These are phyloP conservation scores for Chionodraco myersi DNA, from an alignment of 2,113 vertebrate genomes.

Conservation along the genomic window DNA sequence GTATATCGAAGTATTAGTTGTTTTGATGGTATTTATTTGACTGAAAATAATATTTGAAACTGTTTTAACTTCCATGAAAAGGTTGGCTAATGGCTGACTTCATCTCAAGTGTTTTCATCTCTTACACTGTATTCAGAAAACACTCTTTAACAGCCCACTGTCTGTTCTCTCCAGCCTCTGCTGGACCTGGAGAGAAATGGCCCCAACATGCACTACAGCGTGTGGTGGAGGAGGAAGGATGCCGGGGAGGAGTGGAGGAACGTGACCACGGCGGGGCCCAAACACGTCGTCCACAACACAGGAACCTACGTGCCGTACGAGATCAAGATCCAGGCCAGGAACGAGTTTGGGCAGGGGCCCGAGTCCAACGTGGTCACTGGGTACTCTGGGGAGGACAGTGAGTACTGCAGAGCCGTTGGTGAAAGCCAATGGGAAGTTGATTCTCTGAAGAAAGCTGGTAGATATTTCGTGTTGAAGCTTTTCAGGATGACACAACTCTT, in stretches of 20 bases:
- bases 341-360: conserved; percentile 90
- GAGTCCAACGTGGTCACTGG: conserved; percentile 90
- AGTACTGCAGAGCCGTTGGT: conserved; percentile 64
- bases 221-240: conserved; percentile 90
- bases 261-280: conserved; percentile 79
- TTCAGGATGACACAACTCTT: not conserved
- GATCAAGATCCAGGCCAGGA: conserved; percentile 93
- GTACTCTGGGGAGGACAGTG: conserved; percentile 96
- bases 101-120: not conserved
- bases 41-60: not conserved
- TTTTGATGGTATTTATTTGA: not conserved
- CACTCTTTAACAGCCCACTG: not conserved
- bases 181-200: conserved; percentile 90
- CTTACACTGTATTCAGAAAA: not conserved
- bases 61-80: too few relatives aligned
- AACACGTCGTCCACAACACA: conserved; percentile 87
- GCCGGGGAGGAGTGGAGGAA: conserved; percentile 88
- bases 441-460: not conserved
- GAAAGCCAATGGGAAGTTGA: not conserved
- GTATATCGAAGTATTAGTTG: not conserved
- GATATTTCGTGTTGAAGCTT: not conserved
- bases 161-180: conserved; percentile 50
- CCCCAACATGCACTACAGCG: conserved; percentile 89
- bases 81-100: too few relatives aligned
- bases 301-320: conserved; percentile 93